Conservation (phyloP, 35 echinoderm and acorn worm genomes). For the Apostichopus parvimensis region DNA sequence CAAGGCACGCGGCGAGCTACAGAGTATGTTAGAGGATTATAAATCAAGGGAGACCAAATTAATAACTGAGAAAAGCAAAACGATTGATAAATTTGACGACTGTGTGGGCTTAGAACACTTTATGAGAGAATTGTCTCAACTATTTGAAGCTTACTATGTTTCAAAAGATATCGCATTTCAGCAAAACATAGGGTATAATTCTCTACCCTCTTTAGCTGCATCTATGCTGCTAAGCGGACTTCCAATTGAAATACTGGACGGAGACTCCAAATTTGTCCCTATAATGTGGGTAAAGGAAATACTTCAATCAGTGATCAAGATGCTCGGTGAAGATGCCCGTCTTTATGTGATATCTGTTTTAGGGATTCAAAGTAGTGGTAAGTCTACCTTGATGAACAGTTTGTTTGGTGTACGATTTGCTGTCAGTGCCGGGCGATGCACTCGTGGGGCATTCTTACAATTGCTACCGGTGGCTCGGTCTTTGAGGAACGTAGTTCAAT, state of each 20-base stretch:
- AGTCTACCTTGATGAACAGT: conserved; percentile 38
- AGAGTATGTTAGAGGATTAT: neutral
- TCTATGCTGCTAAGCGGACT: conserved; percentile 13
- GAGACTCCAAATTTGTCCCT: conserved; percentile 2
- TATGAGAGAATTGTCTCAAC: conserved; percentile 27
- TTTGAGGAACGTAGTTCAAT: neutral
- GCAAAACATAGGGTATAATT: neutral
- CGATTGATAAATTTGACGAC: neutral
- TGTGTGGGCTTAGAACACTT: conserved; percentile 39
- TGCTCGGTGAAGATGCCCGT: neutral
- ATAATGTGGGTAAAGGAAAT: conserved; percentile 12
- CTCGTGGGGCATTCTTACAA: conserved; percentile 38
- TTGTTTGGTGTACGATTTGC: conserved; percentile 54
- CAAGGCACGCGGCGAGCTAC: neutral
- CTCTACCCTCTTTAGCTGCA: neutral
- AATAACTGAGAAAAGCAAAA: neutral
- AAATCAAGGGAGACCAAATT: neutral
- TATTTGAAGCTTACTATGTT: neutral
- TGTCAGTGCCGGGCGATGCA: conserved; percentile 48
- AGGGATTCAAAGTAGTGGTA: conserved; percentile 58
- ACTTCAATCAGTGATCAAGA: neutral
- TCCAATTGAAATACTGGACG: conserved; percentile 32
- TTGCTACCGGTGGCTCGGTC: neutral
- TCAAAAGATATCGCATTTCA: neutral
- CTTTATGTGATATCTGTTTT: conserved; percentile 40